A percentile compares a stretch with the other conserved stretches of the same genome.
Conservation (phyloP, 1,140 invertebrate species). For the Diorhabda carinulata region DNA sequence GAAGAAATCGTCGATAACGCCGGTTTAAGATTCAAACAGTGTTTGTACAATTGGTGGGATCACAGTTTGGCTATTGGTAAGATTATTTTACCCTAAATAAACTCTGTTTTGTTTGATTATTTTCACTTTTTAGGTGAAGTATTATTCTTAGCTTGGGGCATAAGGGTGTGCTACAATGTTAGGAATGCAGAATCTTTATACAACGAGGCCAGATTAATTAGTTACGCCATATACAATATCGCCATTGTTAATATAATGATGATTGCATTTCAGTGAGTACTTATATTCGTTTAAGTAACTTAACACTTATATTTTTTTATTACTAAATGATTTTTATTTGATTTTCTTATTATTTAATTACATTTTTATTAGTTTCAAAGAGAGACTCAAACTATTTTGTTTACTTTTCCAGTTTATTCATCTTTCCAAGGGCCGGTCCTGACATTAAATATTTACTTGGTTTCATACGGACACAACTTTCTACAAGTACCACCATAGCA, state of each 20-base stretch:
- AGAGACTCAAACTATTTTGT: neutral
- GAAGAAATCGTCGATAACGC: slow-evolving; percentile 71
- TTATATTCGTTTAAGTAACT: neutral
- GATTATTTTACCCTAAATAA: slow-evolving; percentile 12
- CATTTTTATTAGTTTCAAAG: no score
- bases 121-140: slow-evolving; percentile 67
- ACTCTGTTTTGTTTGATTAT: neutral
- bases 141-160: slow-evolving; percentile 84
- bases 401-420: slow-evolving; percentile 65
- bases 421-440: slow-evolving; percentile 79
- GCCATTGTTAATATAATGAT: slow-evolving; percentile 86
- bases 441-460: slow-evolving; percentile 86
- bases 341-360: no score
- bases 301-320: no score
- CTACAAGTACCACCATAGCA: slow-evolving; percentile 77
- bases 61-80: slow-evolving; percentile 81
- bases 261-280: slow-evolving; percentile 85
- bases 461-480: slow-evolving; percentile 81
- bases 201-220: slow-evolving; percentile 88
- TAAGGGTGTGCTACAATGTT: slow-evolving; percentile 85
- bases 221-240: slow-evolving; percentile 91
- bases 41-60: slow-evolving; percentile 90
- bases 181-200: slow-evolving; percentile 87
- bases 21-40: slow-evolving; percentile 80
- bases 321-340: no score